phyloP scores from a whole-genome alignment of 2,797 vertebrate species.

The Poecile montanus region DNA sequence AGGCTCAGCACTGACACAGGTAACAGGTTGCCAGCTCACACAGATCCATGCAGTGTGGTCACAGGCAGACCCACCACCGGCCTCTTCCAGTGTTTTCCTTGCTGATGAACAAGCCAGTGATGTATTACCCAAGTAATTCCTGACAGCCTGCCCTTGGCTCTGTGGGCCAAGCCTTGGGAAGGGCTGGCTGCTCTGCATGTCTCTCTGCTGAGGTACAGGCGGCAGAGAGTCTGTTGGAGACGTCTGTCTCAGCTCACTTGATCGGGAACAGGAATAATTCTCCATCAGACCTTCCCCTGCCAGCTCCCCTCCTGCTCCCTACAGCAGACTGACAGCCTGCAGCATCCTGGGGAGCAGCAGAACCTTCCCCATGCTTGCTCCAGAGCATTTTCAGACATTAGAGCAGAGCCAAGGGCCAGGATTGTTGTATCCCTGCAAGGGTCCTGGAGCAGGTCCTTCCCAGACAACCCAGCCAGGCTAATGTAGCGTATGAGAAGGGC shows the following conservation, averaged over 20 bases:
- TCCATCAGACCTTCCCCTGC: background rate
- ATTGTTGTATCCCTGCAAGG: background rate
- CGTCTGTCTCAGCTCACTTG: background rate
- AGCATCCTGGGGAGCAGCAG: background rate
- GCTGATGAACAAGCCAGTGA: background rate
- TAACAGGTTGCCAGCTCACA: background rate
- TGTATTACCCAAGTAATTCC: background rate
- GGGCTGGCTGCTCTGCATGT: background rate
- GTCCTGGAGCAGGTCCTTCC: background rate
- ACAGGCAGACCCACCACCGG: background rate
- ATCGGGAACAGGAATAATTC: background rate
- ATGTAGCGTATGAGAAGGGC: accelerated
- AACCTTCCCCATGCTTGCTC: background rate
- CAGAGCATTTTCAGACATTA: background rate
- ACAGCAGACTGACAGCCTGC: background rate
- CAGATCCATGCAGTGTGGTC: background rate
- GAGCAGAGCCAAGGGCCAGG: background rate
- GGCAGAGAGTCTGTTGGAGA: background rate
- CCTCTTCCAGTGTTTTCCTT: background rate
- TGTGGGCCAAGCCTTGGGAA: background rate
- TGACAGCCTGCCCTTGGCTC: background rate
- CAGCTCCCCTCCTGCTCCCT: background rate
- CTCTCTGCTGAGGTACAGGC: background rate
- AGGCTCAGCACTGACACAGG: background rate
- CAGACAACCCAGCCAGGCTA: background rate